Base-by-base conservation (phyloP, 2,888 invertebrate species). In the Eulithis prunata region DNA sequence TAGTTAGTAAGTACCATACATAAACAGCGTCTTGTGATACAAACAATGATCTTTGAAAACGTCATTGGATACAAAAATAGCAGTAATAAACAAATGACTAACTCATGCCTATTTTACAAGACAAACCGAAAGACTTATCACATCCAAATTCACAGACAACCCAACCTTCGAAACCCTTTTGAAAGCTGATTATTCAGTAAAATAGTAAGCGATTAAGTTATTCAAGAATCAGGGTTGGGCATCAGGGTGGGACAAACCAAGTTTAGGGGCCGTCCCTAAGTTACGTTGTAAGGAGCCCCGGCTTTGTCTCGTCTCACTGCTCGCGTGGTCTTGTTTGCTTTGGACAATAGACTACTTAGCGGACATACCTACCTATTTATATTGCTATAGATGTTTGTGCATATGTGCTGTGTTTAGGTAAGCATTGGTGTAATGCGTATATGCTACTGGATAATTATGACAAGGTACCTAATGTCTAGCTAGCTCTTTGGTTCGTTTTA, bases 251-350 rank as follows among this genome's bases (percentile, higher is more conserved):
- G 77, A 81, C 83, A 81, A 84, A 79, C 80, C 78, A 90, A 91
- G 90, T 91, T 90, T 87, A 70, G 85, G 84, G 86, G 80, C 80
- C 84, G 85, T 85, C 89, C 89, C 88, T 86, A 91, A 91, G 89
- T 90, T 90, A 90, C 83, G 79, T 82, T 83, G 83, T 83, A 78
- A 84, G 81, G 81, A 81, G 71, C 75, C 72, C 71, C 71, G 38
- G 66, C 67, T 74, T 82, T 83, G 82, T 84, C 79, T 76, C 83
- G 79, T 77, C 79, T 82, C 84, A 78, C 78, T 85, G 84, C 84
- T 80, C 74, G 78, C 75, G 79, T 81, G 81, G 85, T 83, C 83
- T 84, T 85, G 82, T 87, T 85, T 85, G 84, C 76, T 80, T 71
- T 71, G 80, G 83, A 86, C 86, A 87, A 87, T 82, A 73, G 80